Evolutionary conservation across 2,797 vertebrate genomes (phyloP), one percentile per base, ranked within the genome.

Genomic region (Alca torda): DNA sequence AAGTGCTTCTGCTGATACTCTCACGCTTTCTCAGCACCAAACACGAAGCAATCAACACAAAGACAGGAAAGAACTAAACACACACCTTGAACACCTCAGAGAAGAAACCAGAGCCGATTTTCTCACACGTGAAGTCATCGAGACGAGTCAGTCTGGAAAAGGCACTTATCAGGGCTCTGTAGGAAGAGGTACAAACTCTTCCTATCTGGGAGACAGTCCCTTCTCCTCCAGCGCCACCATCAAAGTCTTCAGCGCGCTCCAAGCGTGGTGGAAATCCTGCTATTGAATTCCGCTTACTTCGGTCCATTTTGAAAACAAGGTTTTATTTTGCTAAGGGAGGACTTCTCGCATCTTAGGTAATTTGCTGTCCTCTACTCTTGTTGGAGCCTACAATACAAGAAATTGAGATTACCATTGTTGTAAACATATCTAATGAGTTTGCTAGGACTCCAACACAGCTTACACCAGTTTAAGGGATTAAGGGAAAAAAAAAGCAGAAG

Each of bases 21-120:
- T 15, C 13, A 5, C 23, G n/a, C 18, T 45, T 45, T 56, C 51
- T 48, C 25, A 65, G 33, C 43, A 95, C 11, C 39, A 86, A 96
- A 74, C 76, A 68, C 1, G 26, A 74, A 67, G 35, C 54, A 68
- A 91, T 10, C 84, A 72, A 68, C 30, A 67, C 0, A 5, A 39
- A 43, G 28, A 88, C 74, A 63, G 28, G 18, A 73, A 86, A 77
- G 54, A 79, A 84, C 63, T 65, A 51, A 61, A 83, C 68, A 95
- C 98, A 91, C 90, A 99, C 99, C 99, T 99, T 99, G 95, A 99
- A 99, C 86, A 99, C 99, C 87, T 99, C 99, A 37, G 99, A 99
- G 98, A 99, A 99, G 98, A 99, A 99, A 60, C 99, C 99, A 46
- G 99, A 99, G 86, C 99, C 99, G 79, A 99, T 99, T 98, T 99